phyloP scores from a whole-genome alignment of 2,888 invertebrate species.

The Trachelus tabidus region DNA sequence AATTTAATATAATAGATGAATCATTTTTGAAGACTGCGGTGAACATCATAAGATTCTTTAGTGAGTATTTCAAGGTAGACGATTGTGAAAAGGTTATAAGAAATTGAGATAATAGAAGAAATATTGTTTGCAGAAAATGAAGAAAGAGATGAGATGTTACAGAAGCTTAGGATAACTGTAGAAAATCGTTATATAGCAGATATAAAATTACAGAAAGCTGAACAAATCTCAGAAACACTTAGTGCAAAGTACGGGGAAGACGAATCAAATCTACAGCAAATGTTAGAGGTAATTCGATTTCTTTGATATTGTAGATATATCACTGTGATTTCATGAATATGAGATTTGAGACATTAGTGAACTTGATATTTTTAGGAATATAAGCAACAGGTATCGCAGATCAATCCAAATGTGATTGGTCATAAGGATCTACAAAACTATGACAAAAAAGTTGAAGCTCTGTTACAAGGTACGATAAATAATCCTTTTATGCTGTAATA shows the following conservation, averaged over 20 bases:
- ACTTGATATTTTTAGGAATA: constrained; percentile 32
- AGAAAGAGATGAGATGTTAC: constrained; percentile 27
- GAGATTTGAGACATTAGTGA: neutral
- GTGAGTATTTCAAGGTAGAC: constrained; percentile 33
- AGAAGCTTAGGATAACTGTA: constrained; percentile 35
- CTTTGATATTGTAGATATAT: neutral
- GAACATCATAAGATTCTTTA: constrained; percentile 42
- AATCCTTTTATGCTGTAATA: neutral
- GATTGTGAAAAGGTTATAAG: neutral
- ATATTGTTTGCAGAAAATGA: constrained; percentile 29
- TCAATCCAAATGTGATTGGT: constrained; percentile 25
- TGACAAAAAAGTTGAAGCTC: constrained; percentile 29
- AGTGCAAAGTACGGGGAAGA: too few species aligned
- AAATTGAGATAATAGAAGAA: neutral
- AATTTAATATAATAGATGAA: constrained; percentile 29
- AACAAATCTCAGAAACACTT: constrained; percentile 15
- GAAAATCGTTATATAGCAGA: constrained; percentile 29
- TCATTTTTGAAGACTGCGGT: constrained; percentile 46
- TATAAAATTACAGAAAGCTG: constrained; percentile 29
- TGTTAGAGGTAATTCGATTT: constrained; percentile 8
- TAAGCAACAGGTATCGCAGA: constrained; percentile 25
- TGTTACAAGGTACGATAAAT: constrained; percentile 35
- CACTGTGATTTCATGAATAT: neutral
- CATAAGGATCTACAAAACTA: constrained; percentile 32
- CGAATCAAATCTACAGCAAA: constrained; percentile 3